A percentile compares a stretch with the other conserved stretches of the same genome.
These are phyloP conservation scores for Pantelozetes paolii DNA, from an alignment of 2,888 invertebrate genomes.

Conservation along the genomic window DNA sequence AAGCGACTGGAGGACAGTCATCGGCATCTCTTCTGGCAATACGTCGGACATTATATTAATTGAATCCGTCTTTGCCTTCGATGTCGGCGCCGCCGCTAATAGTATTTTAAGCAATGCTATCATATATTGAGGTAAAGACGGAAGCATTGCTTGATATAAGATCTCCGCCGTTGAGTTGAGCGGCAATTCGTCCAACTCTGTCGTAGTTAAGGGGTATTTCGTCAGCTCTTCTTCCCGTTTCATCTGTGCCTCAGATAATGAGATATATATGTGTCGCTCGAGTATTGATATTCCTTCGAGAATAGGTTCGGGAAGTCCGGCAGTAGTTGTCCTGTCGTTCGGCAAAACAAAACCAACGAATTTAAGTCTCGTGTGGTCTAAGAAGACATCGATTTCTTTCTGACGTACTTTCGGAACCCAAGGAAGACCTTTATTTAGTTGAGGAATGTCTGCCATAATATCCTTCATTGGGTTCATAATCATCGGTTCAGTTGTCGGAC, in stretches of 20 bases:
- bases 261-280: slow-evolving; percentile 85
- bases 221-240: slow-evolving; percentile 85
- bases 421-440: slow-evolving; percentile 64
- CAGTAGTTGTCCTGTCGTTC: slow-evolving; percentile 76
- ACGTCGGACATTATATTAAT: slow-evolving; percentile 98
- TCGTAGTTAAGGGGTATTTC: slow-evolving; percentile 68
- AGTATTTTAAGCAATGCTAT: slow-evolving; percentile 93
- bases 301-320: slow-evolving; percentile 93
- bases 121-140: slow-evolving; percentile 95
- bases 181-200: slow-evolving; percentile 37
- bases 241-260: slow-evolving; percentile 85
- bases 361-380: slow-evolving; percentile 84
- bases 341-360: slow-evolving; percentile 90
- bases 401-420: slow-evolving; percentile 95
- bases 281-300: slow-evolving; percentile 90
- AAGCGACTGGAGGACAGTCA: slow-evolving; percentile 88
- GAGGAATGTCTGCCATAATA: background rate
- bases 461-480: too few relatives aligned
- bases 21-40: slow-evolving; percentile 95
- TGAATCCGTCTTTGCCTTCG: slow-evolving; percentile 95
- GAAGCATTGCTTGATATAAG: slow-evolving; percentile 87
- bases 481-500: too few relatives aligned
- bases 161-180: slow-evolving; percentile 78
- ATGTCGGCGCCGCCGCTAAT: slow-evolving; percentile 96
- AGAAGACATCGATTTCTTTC: slow-evolving; percentile 85